These are phyloP conservation scores for Zoanthus sansibaricus DNA, from an alignment of 92 coral and sea anemone species.

Conservation along the genomic window DNA sequence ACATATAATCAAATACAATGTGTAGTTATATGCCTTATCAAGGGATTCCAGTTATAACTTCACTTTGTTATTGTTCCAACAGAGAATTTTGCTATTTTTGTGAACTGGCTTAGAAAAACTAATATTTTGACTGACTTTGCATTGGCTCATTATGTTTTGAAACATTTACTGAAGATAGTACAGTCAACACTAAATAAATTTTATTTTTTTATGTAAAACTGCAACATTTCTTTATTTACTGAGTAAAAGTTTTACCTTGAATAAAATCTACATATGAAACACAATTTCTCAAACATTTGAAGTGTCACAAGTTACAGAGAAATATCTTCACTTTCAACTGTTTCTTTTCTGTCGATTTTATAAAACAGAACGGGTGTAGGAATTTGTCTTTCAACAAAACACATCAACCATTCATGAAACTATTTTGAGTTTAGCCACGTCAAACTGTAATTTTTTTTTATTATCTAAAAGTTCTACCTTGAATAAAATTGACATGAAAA, in stretches of 20 bases:
- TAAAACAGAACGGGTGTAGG: neutral
- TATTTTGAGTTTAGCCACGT: slow-evolving; percentile 1
- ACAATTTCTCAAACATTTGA: neutral
- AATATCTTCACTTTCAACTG: slow-evolving; percentile 5
- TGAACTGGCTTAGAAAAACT: neutral
- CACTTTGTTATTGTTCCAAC: neutral
- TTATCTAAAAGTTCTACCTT: slow-evolving; percentile 18
- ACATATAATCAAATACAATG: neutral
- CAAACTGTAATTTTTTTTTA: neutral
- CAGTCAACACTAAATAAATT: neutral
- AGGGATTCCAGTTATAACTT: slow-evolving; percentile 16
- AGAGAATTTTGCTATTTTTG: neutral
- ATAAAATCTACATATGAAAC: neutral
- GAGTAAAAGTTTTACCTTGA: neutral
- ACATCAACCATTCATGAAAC: neutral
- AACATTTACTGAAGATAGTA: neutral
- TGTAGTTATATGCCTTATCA: neutral
- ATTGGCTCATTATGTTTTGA: neutral
- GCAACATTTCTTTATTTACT: slow-evolving; percentile 3
- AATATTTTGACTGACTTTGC: neutral
- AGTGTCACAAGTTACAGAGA: neutral
- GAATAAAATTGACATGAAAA: neutral
- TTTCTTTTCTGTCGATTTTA: slow-evolving; percentile 13
- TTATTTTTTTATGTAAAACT: neutral
- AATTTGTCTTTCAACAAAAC: slow-evolving; percentile 16